Evolutionary conservation across 2,888 invertebrate species (phyloP), one percentile per base, ranked within the genome.

Genomic region (Gastrophysa polygoni): DNA sequence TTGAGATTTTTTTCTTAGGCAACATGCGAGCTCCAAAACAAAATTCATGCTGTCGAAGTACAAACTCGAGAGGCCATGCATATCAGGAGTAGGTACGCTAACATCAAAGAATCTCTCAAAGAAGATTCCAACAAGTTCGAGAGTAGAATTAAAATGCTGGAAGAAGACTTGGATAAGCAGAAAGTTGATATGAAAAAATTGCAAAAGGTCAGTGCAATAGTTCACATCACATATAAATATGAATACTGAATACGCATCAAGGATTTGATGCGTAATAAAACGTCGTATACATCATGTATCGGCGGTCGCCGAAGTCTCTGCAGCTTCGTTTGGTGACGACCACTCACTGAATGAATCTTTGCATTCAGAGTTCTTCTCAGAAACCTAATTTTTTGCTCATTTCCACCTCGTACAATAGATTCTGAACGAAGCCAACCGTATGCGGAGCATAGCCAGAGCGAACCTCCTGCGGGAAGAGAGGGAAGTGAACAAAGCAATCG

Each of bases 31-130:
- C 80, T 93, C 68, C 93, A 93, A 80, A 93, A 93, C 76, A 90
- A 90, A 77, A 89, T 93, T 62, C 92, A 93, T 75, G 89, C 90
- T 63, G 88, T 92, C 0, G 86, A 91, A 57, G 89, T 93, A 29
- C 92, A 93, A 82, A 89, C 91, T 85, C 89, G 91, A 75, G 93
- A 93, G 80, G 92, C 92, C 0, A 89, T 90, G 71, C 87, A 92
- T 68, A 88, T 93, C 6, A 88, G 88, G 68, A 90, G 89, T 76
- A 92, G 92, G 77, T 93, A 93, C 75, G 82, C 85, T 34, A 87
- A 88, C 1, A 92, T 93, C 58, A 86, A 88, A 82, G 87, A 85
- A 69, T 87, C 89, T 0, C 80, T 92, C 0, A 82, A 88, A 77
- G 87, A 88, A 11, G 92, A 92, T 75, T 86, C 90, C 0, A 89